Percentiles rank a stretch among this genome's conserved stretches.
phyloP scores from a whole-genome alignment of 2,888 invertebrate species.

The Drosophila fungiperda region DNA sequence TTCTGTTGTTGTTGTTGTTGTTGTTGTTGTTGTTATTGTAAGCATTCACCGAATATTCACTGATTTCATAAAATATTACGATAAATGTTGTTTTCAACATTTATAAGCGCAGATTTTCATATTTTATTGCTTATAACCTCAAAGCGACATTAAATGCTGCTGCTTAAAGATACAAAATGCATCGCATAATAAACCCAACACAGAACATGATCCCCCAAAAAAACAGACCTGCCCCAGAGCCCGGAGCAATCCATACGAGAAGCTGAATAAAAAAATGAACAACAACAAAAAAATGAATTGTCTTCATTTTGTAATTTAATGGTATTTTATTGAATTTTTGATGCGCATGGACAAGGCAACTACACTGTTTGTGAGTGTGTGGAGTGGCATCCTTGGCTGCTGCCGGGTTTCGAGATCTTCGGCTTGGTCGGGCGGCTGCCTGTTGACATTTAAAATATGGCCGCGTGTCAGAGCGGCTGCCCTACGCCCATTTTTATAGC shows the following conservation, averaged over 20 bases:
- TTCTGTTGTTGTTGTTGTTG: conserved; percentile 26
- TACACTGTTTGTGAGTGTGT: conserved; percentile 11
- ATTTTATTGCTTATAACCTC: conserved; percentile 80
- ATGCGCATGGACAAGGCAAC: conserved; percentile 68
- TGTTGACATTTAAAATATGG: conserved; percentile 83
- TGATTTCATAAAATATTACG: conserved; percentile 79
- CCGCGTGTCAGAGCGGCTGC: conserved; percentile 82
- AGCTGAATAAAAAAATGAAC: conserved; percentile 14
- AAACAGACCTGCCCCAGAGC: conserved; percentile 29
- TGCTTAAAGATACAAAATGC: conserved; percentile 72
- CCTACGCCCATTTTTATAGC: conserved; percentile 83
- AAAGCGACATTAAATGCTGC: conserved; percentile 83
- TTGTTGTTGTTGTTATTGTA: conserved; percentile 23
- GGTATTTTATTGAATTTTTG: conserved; percentile 82
- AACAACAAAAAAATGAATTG: conserved; percentile 66
- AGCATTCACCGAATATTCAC: conserved; percentile 65
- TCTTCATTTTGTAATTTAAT: conserved; percentile 83
- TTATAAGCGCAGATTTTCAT: conserved; percentile 71
- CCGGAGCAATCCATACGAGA: conserved; percentile 18
- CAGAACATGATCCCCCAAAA: conserved; percentile 21
- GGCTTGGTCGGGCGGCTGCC: conserved; percentile 40
- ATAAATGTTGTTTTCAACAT: conserved; percentile 74
- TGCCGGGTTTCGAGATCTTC: conserved; percentile 13
- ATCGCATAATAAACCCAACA: conserved; percentile 43
- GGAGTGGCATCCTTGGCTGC: conserved; percentile 54